These are phyloP conservation scores for Oophaga sylvatica DNA, from an alignment of 2,797 vertebrate species.

Conservation along the genomic window DNA sequence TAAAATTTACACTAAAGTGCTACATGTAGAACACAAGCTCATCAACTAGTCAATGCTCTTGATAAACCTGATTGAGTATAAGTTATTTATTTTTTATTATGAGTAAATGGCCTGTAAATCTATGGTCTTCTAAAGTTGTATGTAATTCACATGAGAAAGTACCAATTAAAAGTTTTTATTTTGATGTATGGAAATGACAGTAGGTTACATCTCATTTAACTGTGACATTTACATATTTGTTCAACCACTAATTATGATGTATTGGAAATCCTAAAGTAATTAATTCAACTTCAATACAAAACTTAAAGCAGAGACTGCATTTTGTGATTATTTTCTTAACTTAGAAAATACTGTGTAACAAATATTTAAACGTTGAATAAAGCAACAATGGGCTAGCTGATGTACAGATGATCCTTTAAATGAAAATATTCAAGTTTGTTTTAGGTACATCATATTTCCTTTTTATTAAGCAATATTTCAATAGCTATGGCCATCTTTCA, in stretches of 20 bases:
- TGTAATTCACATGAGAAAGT: conserved; percentile 16
- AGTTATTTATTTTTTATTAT: background rate
- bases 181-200: conserved; percentile 17
- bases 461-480: no score
- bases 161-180: conserved; percentile 31
- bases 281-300: conserved; percentile 11
- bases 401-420: background rate
- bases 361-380: background rate
- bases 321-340: background rate
- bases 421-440: background rate
- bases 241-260: conserved; percentile 46
- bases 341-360: background rate
- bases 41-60: background rate
- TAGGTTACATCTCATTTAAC: conserved; percentile 3
- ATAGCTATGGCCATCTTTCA: no score
- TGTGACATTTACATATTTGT: conserved; percentile 41
- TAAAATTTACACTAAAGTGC: no score
- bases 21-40: background rate
- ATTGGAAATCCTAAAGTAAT: conserved; percentile 20
- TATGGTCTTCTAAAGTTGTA: background rate
- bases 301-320: background rate
- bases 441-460: no score
- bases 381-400: background rate
- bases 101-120: background rate
- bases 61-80: background rate